Percentiles rank a stretch among this genome's conserved stretches.
Evolutionary conservation across 92 coral and sea anemone genomes (phyloP).

Genomic region (Anthopleura xanthogrammica): DNA sequence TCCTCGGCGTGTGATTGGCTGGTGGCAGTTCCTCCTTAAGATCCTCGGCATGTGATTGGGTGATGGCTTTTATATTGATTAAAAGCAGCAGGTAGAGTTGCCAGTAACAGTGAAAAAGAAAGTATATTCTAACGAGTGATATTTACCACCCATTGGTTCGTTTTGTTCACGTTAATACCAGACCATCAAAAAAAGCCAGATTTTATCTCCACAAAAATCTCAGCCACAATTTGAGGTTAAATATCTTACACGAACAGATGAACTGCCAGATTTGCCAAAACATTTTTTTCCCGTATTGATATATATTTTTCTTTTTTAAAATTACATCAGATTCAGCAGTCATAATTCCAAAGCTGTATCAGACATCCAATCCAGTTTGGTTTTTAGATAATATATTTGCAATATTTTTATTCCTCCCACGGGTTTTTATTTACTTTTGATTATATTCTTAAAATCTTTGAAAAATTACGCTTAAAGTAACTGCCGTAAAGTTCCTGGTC

Average conservation of each 20-base stretch:
- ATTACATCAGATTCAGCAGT: not conserved
- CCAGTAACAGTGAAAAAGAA: not conserved
- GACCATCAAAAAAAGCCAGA: not conserved
- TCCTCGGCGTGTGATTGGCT: conserved; percentile 21
- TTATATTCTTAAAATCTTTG: not conserved
- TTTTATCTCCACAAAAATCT: not conserved
- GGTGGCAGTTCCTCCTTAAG: not conserved
- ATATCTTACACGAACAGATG: too few species aligned
- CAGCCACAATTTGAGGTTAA: not conserved
- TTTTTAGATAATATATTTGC: not conserved
- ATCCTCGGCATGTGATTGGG: conserved; percentile 14
- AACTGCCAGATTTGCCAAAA: not conserved
- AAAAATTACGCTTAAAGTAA: not conserved
- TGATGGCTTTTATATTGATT: not conserved
- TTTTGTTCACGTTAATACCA: not conserved
- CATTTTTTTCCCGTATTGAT: too few species aligned
- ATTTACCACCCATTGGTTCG: not conserved
- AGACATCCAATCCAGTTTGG: not conserved
- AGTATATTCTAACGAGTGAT: not conserved
- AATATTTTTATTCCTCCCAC: not conserved
- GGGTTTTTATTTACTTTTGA: not conserved
- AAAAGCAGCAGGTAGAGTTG: conserved; percentile 21
- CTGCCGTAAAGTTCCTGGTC: not conserved
- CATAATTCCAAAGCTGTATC: not conserved
- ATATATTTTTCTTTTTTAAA: not conserved